Evolutionary conservation across 1,140 invertebrate species (phyloP).

Genomic region (Andrena cerasifolii): DNA sequence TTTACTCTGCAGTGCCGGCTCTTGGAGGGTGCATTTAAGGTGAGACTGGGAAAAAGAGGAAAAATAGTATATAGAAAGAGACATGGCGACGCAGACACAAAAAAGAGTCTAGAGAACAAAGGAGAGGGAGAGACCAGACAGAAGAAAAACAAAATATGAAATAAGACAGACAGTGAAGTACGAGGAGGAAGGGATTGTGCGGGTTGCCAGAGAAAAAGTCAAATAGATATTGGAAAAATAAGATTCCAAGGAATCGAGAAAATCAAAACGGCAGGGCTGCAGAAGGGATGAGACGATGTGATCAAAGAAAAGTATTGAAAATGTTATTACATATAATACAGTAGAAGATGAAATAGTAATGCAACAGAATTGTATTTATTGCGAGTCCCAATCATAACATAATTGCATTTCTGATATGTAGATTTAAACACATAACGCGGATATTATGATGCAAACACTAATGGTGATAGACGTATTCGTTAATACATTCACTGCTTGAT

Average conservation of each 20-base stretch:
- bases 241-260: not conserved
- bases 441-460: too few species aligned
- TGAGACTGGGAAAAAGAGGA: slow-evolving; percentile 53
- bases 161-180: not conserved
- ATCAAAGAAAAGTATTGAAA: too few species aligned
- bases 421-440: too few species aligned
- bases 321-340: too few species aligned
- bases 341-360: too few species aligned
- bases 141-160: slow-evolving; percentile 55
- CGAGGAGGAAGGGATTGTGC: slow-evolving; percentile 5
- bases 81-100: slow-evolving; percentile 7
- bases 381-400: too few species aligned
- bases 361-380: too few species aligned
- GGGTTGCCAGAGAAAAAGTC: not conserved
- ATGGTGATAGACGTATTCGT: too few species aligned
- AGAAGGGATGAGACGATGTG: too few species aligned
- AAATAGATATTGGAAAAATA: not conserved
- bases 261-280: too few species aligned
- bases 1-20: slow-evolving; percentile 9
- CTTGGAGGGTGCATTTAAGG: slow-evolving; percentile 53
- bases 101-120: slow-evolving; percentile 23
- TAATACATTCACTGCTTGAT: too few species aligned
- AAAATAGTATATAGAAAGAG: not conserved
- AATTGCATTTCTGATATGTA: too few species aligned
- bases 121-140: slow-evolving; percentile 45